A percentile compares a stretch with the other conserved stretches of the same genome.
phyloP scores from a whole-genome alignment of 1,140 invertebrate species.

The Dendrolimus punctatus region DNA sequence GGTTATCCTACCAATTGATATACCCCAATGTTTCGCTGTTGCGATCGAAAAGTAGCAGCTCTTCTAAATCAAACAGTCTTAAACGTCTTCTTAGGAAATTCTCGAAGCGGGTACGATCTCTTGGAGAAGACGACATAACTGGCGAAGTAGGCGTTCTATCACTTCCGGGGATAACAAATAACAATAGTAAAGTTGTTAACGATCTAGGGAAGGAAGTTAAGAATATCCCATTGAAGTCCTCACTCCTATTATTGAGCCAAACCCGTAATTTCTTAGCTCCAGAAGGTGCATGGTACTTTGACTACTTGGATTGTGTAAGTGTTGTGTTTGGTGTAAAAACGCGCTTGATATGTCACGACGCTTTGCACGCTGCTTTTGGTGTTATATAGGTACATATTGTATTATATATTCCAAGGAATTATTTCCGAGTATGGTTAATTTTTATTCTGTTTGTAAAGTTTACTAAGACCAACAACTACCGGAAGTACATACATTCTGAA shows the following conservation, averaged over 20 bases:
- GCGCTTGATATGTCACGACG: slow-evolving; percentile 22
- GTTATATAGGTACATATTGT: too few relatives aligned
- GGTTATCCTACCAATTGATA: slow-evolving; percentile 41
- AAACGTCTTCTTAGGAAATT: slow-evolving; percentile 35
- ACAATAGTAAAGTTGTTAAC: slow-evolving; percentile 38
- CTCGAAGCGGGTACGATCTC: slow-evolving; percentile 31
- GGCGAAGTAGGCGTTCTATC: slow-evolving; percentile 51
- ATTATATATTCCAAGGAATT: too few relatives aligned
- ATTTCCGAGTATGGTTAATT: too few relatives aligned
- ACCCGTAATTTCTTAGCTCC: slow-evolving; percentile 43
- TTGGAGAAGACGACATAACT: slow-evolving; percentile 23
- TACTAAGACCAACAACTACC: too few relatives aligned
- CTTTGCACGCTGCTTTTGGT: slow-evolving; percentile 12
- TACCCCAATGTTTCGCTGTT: slow-evolving; percentile 46
- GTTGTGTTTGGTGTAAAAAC: slow-evolving; percentile 40
- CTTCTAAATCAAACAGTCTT: slow-evolving; percentile 42
- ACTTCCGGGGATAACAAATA: slow-evolving; percentile 38
- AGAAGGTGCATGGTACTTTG: slow-evolving; percentile 63
- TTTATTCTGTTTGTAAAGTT: too few relatives aligned
- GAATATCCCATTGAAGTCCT: slow-evolving; percentile 41
- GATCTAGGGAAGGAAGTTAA: slow-evolving; percentile 51
- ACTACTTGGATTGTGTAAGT: slow-evolving; percentile 64
- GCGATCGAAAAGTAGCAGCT: slow-evolving; percentile 28
- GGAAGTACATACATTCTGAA: too few relatives aligned
- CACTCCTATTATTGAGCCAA: slow-evolving; percentile 45